These are phyloP conservation scores for Bolinopsis microptera DNA, from an alignment of 37 sponge, comb jelly and placozoan species.

Conservation along the genomic window DNA sequence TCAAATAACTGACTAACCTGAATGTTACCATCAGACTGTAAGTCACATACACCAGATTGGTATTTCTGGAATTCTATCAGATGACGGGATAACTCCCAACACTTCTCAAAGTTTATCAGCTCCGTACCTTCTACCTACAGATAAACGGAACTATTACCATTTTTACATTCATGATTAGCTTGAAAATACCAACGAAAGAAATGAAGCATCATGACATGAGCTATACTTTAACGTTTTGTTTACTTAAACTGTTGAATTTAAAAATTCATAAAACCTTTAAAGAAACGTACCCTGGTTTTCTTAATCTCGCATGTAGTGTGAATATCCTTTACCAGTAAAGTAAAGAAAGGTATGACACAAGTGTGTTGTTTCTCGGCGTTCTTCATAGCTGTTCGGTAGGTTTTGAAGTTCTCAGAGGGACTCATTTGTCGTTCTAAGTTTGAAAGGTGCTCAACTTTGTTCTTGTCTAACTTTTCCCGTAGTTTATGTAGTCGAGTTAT, in stretches of 20 bases:
- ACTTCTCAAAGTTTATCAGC: slow-evolving; percentile 63
- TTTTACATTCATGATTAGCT: no score
- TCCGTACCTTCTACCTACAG: slow-evolving; percentile 21
- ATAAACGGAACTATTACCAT: no score
- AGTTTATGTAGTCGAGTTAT: slow-evolving; percentile 49
- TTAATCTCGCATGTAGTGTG: slow-evolving; percentile 48
- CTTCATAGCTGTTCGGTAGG: slow-evolving; percentile 4
- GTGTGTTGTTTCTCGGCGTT: slow-evolving; percentile 52
- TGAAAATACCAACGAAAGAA: no score
- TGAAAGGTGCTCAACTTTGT: background rate
- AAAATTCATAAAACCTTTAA: no score
- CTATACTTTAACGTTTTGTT: background rate
- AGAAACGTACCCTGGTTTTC: slow-evolving; percentile 62
- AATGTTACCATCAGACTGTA: slow-evolving; percentile 46
- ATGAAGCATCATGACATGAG: background rate
- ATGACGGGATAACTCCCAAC: slow-evolving; percentile 45
- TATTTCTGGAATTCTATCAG: slow-evolving; percentile 32
- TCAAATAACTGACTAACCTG: no score
- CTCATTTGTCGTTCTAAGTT: slow-evolving; percentile 17
- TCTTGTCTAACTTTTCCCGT: background rate
- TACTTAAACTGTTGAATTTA: no score
- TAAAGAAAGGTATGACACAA: slow-evolving; percentile 59
- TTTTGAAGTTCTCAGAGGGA: slow-evolving; percentile 48
- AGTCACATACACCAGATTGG: slow-evolving; percentile 62
- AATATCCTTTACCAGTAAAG: slow-evolving; percentile 52